Evolutionary conservation across 92 coral and sea anemone species (phyloP).

Genomic region (Porites evermanni): DNA sequence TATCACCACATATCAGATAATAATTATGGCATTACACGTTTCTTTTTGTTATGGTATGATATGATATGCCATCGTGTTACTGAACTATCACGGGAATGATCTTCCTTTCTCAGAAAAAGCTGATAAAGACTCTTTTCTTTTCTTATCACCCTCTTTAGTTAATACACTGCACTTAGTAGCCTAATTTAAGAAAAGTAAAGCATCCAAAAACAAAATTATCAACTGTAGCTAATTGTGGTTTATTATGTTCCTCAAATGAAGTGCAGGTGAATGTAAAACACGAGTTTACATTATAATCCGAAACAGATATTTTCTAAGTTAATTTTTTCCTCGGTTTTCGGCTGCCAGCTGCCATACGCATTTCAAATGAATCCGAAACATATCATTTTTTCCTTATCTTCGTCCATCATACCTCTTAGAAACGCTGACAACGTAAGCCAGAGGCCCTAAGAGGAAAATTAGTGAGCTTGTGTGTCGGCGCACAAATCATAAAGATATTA

Average conservation of each 20-base stretch:
- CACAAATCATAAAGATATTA: not conserved
- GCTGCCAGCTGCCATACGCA: not conserved
- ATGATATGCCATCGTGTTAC: slow-evolving; percentile 12
- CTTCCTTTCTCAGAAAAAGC: not conserved
- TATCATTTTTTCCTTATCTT: slow-evolving; percentile 29
- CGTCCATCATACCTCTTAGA: slow-evolving; percentile 26
- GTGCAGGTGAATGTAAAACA: not conserved
- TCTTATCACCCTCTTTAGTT: slow-evolving; percentile 6
- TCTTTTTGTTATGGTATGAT: not conserved
- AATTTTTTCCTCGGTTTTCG: not conserved
- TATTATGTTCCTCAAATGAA: not conserved
- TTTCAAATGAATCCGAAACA: slow-evolving; percentile 24
- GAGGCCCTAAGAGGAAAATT: slow-evolving; percentile 7
- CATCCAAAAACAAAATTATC: not conserved
- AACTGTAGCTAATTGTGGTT: too few species aligned
- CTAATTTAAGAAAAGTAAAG: slow-evolving; percentile 15
- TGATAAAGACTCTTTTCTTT: slow-evolving; percentile 6
- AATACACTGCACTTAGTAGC: not conserved
- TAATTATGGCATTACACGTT: slow-evolving; percentile 7
- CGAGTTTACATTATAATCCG: not conserved
- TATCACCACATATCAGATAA: slow-evolving; percentile 33
- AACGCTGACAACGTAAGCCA: slow-evolving; percentile 23
- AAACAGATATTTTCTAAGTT: slow-evolving; percentile 1
- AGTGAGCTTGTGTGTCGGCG: slow-evolving; percentile 22
- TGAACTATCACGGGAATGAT: not conserved